Evolutionary conservation across 2,888 invertebrate genomes (phyloP), one percentile per base, ranked within the genome.

Genomic region (Eurois occulta): DNA sequence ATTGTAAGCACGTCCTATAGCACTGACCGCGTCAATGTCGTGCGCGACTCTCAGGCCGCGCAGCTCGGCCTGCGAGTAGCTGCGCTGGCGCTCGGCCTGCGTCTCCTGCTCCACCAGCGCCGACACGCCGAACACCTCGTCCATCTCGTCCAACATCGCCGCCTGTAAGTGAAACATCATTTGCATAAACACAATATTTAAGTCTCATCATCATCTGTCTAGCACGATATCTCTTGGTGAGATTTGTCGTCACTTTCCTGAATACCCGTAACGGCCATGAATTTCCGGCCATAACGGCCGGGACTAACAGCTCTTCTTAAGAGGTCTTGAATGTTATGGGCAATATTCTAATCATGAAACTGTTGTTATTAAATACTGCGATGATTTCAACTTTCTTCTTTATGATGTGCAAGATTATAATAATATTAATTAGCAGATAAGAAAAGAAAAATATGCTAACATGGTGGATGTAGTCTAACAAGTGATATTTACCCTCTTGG

Each of bases 141-240:
- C 99, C 97, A 99, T 97, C 95, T 99, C 99, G 95, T 99, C 99
- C 91, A 99, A 94, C 97, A 98, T 97, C 93, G 99, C 99, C 38
- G 99, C 99, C 99, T 98, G 92, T 1, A 1, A 18, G 21, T 4
- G 0, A 78, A 5, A 24, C 38, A 0, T 46, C 11, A 46, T 58
- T 46, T 32, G 11, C 0, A 32, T 46, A 46, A 75, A 60, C 35
- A 41, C 38, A 16, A 64, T 55, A 55, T n/a, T 13, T 0, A 58
- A 60, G 16, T 60, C 58, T 32, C 32, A 60, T 58, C 52, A 52
- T 52, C n/a, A 28, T 6, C 58, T 7, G n/a, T n/a, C 55, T 4
- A n/a, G 52, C 3, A 2, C 10, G 8, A 52, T 52, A 24, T 52
- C 3, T 2, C 3, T n/a, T 4, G 11, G 13, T 55, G n/a, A 5